phyloP scores from a whole-genome alignment of 2,797 vertebrate species.

The Chrosomus eos region DNA sequence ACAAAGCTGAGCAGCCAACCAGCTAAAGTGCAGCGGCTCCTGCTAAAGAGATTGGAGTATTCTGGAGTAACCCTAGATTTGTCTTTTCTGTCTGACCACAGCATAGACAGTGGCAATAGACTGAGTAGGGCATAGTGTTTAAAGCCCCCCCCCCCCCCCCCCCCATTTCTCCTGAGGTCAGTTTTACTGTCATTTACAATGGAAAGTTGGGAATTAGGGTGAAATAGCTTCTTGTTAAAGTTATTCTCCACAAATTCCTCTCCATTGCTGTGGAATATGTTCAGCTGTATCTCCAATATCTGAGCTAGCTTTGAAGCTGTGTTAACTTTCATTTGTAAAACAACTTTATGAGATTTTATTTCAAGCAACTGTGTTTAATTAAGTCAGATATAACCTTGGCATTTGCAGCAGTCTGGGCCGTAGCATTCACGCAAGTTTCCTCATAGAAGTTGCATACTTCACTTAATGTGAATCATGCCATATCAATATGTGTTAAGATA shows the following conservation, averaged over 20 bases:
- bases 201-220: slow-evolving; percentile 38
- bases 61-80: slow-evolving; percentile 7
- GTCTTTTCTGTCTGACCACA: slow-evolving; percentile 37
- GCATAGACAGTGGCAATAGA: slow-evolving; percentile 21
- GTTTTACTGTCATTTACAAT: slow-evolving; percentile 44
- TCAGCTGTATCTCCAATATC: slow-evolving; percentile 27
- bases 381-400: not conserved
- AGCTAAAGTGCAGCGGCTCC: slow-evolving; percentile 16
- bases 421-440: not conserved
- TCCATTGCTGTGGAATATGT: slow-evolving; percentile 1
- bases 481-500: slow-evolving; percentile 6
- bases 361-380: slow-evolving; percentile 30
- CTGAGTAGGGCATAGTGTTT: slow-evolving; percentile 6
- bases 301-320: slow-evolving; percentile 60
- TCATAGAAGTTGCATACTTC: not conserved
- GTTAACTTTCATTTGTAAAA: slow-evolving; percentile 40
- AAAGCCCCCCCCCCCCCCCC: not conserved
- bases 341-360: slow-evolving; percentile 53
- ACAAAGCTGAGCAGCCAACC: slow-evolving; percentile 14
- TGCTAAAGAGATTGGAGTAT: slow-evolving; percentile 40
- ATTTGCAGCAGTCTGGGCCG: not conserved
- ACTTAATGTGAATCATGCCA: not conserved
- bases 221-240: slow-evolving; percentile 26
- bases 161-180: slow-evolving; percentile 9
- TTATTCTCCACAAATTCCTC: slow-evolving; percentile 15